These are phyloP conservation scores for Hoplostethus atlanticus DNA, from an alignment of 2,797 vertebrate genomes.

Conservation along the genomic window DNA sequence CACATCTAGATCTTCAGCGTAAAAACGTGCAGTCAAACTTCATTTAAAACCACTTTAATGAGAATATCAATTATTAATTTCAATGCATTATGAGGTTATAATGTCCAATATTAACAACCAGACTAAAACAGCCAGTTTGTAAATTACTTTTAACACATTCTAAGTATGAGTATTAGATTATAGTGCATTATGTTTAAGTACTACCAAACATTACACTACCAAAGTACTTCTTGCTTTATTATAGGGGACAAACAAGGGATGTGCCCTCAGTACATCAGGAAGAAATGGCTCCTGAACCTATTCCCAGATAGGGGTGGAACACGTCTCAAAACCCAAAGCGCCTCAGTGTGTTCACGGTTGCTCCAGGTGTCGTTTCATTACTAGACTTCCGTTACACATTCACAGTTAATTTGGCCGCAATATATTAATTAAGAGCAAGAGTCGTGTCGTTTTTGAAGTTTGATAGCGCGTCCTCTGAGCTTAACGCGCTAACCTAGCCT, in stretches of 20 bases:
- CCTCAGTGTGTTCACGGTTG: constrained; percentile 13
- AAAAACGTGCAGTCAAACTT: background rate
- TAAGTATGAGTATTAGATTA: no score
- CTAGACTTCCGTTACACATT: constrained; percentile 4
- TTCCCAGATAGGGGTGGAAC: background rate
- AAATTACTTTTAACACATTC: background rate
- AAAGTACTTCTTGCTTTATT: no score
- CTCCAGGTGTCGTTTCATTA: constrained; percentile 20
- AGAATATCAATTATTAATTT: constrained; percentile 5
- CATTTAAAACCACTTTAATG: no score
- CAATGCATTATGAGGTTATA: constrained; percentile 10
- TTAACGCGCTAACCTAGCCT: constrained; percentile 49
- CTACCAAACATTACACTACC: no score
- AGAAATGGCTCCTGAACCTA: no score
- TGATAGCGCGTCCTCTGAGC: constrained; percentile 49
- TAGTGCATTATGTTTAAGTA: no score
- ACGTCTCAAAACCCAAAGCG: background rate
- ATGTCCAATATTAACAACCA: constrained; percentile 12
- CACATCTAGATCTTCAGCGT: background rate
- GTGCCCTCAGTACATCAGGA: no score
- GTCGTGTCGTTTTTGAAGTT: constrained; percentile 43
- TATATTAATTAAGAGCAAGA: constrained; percentile 19
- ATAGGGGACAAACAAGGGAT: no score
- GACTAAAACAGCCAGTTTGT: background rate
- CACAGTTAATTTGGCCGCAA: constrained; percentile 24